Conservation (phyloP, 2,888 invertebrate species). For the Pammene fasciana region DNA sequence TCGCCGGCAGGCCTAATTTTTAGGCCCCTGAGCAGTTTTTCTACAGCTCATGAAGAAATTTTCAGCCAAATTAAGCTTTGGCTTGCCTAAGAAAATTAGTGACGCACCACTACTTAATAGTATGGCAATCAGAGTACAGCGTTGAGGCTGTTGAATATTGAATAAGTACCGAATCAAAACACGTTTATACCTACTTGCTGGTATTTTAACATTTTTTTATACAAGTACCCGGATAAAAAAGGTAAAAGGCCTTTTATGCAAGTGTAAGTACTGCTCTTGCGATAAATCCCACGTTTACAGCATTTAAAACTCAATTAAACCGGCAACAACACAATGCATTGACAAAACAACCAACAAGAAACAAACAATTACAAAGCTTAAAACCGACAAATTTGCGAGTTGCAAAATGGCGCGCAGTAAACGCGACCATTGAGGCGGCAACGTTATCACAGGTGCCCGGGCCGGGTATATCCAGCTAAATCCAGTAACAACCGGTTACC, state of each 20-base stretch:
- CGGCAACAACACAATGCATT: neutral
- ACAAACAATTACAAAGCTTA: slow-evolving; percentile 35
- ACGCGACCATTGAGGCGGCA: slow-evolving; percentile 45
- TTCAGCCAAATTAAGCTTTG: too few species aligned
- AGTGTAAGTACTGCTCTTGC: neutral
- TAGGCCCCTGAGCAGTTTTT: too few species aligned
- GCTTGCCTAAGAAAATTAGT: too few species aligned
- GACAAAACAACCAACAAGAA: slow-evolving; percentile 1
- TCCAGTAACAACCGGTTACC: slow-evolving; percentile 67
- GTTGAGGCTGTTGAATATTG: too few species aligned
- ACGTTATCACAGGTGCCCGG: slow-evolving; percentile 80
- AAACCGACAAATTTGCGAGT: slow-evolving; percentile 35
- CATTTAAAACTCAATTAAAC: slow-evolving; percentile 4
- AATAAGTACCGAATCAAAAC: too few species aligned
- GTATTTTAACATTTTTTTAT: too few species aligned
- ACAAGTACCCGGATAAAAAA: too few species aligned
- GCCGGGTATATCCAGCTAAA: slow-evolving; percentile 58
- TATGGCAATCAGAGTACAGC: too few species aligned
- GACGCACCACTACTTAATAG: too few species aligned
- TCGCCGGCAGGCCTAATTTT: too few species aligned
- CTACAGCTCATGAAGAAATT: too few species aligned
- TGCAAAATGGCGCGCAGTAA: slow-evolving; percentile 31
- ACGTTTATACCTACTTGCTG: too few species aligned
- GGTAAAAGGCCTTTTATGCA: neutral
- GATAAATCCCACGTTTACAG: neutral